Evolutionary conservation across 2,888 invertebrate species (phyloP).

Genomic region (Tetragnatha montana): DNA sequence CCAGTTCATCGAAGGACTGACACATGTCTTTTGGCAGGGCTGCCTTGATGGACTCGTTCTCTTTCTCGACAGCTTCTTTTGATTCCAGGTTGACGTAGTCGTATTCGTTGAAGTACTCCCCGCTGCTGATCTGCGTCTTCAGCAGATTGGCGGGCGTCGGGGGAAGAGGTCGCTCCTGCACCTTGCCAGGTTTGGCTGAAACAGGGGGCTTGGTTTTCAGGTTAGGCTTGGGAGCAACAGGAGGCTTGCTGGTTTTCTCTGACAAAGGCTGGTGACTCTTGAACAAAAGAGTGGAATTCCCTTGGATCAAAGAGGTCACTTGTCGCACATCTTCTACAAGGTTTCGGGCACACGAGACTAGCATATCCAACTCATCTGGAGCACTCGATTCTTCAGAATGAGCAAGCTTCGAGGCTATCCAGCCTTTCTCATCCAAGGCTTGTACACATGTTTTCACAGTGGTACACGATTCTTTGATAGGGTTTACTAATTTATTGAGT

Average conservation of each 20-base stretch:
- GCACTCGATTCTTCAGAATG: conserved; percentile 77
- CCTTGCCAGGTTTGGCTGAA: conserved; percentile 48
- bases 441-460: conserved; percentile 87
- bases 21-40: conserved; percentile 79
- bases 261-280: conserved; percentile 62
- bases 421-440: conserved; percentile 85
- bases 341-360: conserved; percentile 90
- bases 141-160: conserved; percentile 73
- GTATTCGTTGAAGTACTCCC: conserved; percentile 83
- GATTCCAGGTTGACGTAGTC: conserved; percentile 91
- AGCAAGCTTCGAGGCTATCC: conserved; percentile 84
- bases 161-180: conserved; percentile 82
- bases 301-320: conserved; percentile 90
- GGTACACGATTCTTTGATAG: conserved; percentile 86
- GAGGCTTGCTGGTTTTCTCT: conserved; percentile 68
- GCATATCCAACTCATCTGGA: conserved; percentile 88
- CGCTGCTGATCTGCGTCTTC: conserved; percentile 50
- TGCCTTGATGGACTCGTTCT: conserved; percentile 85
- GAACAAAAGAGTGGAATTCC: conserved; percentile 77
- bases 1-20: conserved; percentile 79
- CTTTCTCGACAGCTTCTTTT: conserved; percentile 83
- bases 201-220: conserved; percentile 46
- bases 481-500: conserved; percentile 86
- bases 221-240: conserved; percentile 70
- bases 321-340: conserved; percentile 92